A percentile compares a stretch with the other conserved stretches of the same genome.
Conservation (phyloP, 1,140 invertebrate species). For the Wiebesia pumilae region DNA sequence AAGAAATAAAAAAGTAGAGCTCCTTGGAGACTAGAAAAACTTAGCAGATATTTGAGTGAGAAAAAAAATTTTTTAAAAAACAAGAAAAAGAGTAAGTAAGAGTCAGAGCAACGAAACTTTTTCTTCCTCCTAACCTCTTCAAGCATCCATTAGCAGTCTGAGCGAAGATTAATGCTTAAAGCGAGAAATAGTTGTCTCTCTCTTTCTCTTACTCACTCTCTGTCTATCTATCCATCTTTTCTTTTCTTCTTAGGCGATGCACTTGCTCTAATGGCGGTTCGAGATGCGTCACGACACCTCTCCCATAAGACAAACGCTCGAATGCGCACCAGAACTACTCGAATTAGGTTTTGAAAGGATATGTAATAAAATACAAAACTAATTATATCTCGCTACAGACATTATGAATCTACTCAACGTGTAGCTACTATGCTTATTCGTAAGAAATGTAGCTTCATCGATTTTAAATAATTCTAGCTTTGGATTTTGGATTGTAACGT, state of each 20-base stretch:
- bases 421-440: neutral
- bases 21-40: neutral
- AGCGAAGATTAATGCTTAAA: conserved; percentile 55
- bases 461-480: neutral
- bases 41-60: neutral
- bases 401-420: neutral
- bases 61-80: neutral
- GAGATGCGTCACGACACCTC: neutral
- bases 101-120: conserved; percentile 1
- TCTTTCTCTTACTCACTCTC: neutral
- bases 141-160: conserved; percentile 56
- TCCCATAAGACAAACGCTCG: neutral
- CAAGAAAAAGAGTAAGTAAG: neutral
- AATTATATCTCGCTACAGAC: neutral
- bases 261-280: neutral
- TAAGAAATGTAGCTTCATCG: neutral
- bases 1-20: neutral
- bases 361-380: neutral
- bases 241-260: neutral
- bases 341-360: conserved; percentile 6
- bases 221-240: neutral
- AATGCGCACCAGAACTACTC: neutral
- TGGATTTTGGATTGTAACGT: neutral
- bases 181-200: conserved; percentile 47
- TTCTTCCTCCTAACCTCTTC: conserved; percentile 20